These are phyloP conservation scores for Trypoxylus dichotomus DNA, from an alignment of 1,140 invertebrate species.

Conservation along the genomic window DNA sequence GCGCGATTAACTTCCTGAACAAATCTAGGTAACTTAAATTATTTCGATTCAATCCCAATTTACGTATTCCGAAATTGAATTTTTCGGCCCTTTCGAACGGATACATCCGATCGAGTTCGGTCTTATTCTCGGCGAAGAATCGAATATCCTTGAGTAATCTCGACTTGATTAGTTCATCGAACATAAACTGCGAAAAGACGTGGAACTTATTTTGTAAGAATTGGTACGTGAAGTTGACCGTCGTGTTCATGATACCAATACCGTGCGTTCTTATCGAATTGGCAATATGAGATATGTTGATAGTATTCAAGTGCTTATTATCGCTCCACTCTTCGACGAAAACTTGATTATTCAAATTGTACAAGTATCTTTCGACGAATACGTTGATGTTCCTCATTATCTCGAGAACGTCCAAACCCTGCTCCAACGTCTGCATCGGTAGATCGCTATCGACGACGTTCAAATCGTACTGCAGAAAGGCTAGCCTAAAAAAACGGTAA, in stretches of 20 bases:
- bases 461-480: constrained; percentile 81
- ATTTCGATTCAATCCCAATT: constrained; percentile 82
- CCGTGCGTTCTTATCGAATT: constrained; percentile 98
- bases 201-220: constrained; percentile 93
- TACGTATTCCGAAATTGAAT: constrained; percentile 90
- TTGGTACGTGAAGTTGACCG: constrained; percentile 95
- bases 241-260: constrained; percentile 96
- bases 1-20: constrained; percentile 88
- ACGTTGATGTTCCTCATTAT: constrained; percentile 97
- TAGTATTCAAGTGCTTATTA: constrained; percentile 95
- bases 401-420: constrained; percentile 96
- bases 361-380: constrained; percentile 92
- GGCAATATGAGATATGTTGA: constrained; percentile 93
- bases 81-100: constrained; percentile 91
- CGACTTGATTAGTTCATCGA: constrained; percentile 98
- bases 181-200: constrained; percentile 96
- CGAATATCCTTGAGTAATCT: constrained; percentile 88
- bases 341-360: constrained; percentile 97
- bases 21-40: constrained; percentile 90
- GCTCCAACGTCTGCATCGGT: constrained; percentile 95
- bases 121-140: constrained; percentile 66
- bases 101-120: constrained; percentile 64
- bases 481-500: constrained; percentile 59
- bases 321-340: constrained; percentile 91
- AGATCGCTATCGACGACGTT: constrained; percentile 86